Base-by-base conservation (phyloP, 2,888 invertebrate genomes). In the Eupithecia vulgata region DNA sequence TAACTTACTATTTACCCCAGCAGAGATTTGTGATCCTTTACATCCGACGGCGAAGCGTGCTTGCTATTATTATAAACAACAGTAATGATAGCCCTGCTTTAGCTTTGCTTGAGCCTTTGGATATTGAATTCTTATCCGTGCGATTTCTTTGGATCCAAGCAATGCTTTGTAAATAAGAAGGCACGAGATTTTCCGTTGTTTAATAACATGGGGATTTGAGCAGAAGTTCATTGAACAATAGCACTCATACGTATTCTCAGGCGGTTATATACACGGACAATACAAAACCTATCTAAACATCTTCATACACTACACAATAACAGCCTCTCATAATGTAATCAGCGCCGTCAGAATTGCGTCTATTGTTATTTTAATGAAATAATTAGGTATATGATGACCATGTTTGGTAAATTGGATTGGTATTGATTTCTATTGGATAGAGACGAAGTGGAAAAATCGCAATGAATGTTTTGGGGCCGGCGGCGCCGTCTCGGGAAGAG, bases 1-100 rank as follows among this genome's bases (percentile, higher is more conserved):
- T 89, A 91, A 91, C 85, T 91, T 89, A 89, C 87, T 87, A 85
- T 65, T 65, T 84, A 83, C 83, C 83, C 87, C 86, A 87, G 87
- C 88, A 82, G 83, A 88, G 86, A 90, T 90, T 88, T 89, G 85
- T 87, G 85, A 87, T 87, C 82, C 72, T 72, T 68, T 75, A 83
- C 84, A 83, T 82, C 81, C 78, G 82, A 79, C 76, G 82, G 81
- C 79, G 81, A 79, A 76, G 82, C 83, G 82, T 80, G 81, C 79
- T 73, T 70, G 45, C 67, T 45, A 64, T 65, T 70, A 72, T 65
- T 68, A 48, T 70, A 68, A 75, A 70, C 48, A 69, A 71, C 71
- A 57, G 40, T 67, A 71, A 71, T 69, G 62, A 74, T 74, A 69
- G 52, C 45, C 30, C 57, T 35, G 67, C 65, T 42, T 21, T 21